These are phyloP conservation scores for Tinamus guttatus DNA, from an alignment of 2,113 vertebrate genomes.

Conservation along the genomic window DNA sequence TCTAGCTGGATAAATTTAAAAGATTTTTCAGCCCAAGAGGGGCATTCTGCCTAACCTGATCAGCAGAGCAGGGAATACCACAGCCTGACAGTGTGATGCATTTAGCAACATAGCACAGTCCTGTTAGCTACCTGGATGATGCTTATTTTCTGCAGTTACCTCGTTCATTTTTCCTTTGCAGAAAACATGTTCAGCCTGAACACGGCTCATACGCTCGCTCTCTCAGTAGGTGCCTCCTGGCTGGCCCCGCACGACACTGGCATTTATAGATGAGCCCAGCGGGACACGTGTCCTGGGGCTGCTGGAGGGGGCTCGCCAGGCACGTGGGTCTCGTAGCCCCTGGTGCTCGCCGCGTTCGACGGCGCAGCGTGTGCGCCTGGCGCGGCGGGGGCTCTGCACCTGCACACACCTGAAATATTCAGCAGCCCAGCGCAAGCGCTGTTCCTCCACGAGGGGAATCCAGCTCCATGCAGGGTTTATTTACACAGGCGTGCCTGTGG, in stretches of 20 bases:
- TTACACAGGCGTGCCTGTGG: neutral
- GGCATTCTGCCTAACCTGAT: neutral
- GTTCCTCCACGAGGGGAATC: accelerated
- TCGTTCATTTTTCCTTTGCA: neutral
- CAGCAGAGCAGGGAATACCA: neutral
- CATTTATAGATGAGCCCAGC: neutral
- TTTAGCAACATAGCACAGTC: neutral
- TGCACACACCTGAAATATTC: neutral
- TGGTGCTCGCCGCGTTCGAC: neutral
- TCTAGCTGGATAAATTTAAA: neutral
- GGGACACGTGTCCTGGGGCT: neutral
- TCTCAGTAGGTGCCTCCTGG: neutral
- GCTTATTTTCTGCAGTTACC: neutral
- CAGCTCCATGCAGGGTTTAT: neutral
- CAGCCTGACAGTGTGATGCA: neutral
- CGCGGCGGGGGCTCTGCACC: neutral
- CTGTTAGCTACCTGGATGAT: neutral
- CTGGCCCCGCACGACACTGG: accelerated
- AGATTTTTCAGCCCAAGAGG: neutral
- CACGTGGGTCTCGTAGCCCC: neutral
- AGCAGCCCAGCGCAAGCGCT: neutral
- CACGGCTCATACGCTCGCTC: neutral
- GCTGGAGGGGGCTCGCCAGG: neutral
- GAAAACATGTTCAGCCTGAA: neutral
- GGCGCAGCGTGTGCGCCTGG: neutral